Evolutionary conservation across 2,888 invertebrate species (phyloP), one percentile per base, ranked within the genome.

Genomic region (Odontomyia ornata): DNA sequence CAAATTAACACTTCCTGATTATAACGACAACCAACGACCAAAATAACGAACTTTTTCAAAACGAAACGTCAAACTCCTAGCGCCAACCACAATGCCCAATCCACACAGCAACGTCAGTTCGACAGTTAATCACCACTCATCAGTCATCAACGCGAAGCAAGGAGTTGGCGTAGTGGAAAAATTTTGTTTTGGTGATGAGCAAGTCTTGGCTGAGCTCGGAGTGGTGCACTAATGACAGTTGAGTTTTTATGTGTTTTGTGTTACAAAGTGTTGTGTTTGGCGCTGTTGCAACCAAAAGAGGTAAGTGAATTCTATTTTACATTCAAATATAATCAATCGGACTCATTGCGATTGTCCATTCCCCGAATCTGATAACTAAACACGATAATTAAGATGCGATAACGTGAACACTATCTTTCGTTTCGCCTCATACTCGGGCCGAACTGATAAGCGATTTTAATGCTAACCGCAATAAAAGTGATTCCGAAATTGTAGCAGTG

Each of bases 151-250:
- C 27, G 57, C 56, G 25, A 56, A 23, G 56, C 30, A 13, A 56
- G 72, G 15, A 28, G 57, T 72, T 57, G 72, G 21, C 56, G n/a
- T 21, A 30, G 72, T 18, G 52, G 21, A n/a, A 18, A 36, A 36
- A 36, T 36, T 36, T 27, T 23, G 23, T 23, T 46, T 65, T 65
- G n/a, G n/a, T 69, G 57, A 30, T 56, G 56, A 72, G 28, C 11
- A n/a, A 52, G 28, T 72, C 30, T 25, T 72, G 4, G 72, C n/a
- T 18, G 28, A 30, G 36, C 18, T 30, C 47, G 18, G 30, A 56
- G 72, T 72, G 57, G 72, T 72, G 69, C 27, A 23, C 47, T 46
- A 69, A 69, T 47, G 69, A 47, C 69, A 69, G 69, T 69, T 69
- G 69, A 25, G 13, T 56, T 56, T 56, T 11, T 47, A 25, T 4